These are phyloP conservation scores for Platycercus adscitus DNA, from an alignment of 2,113 vertebrate genomes.

Conservation along the genomic window DNA sequence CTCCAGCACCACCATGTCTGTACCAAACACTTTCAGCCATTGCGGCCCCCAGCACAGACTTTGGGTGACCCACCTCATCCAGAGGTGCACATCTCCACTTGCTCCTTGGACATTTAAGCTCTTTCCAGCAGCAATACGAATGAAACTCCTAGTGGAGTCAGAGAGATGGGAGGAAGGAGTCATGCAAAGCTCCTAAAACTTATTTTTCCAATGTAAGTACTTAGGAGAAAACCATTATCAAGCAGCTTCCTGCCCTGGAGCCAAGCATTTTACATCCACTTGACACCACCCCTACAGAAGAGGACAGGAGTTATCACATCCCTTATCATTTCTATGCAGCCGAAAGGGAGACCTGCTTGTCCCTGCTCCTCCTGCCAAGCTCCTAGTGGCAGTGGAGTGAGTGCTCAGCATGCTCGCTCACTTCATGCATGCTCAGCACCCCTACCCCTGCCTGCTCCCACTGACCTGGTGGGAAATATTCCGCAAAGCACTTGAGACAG, in stretches of 20 bases:
- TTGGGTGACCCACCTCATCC: background rate
- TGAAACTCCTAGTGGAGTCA: fast-evolving
- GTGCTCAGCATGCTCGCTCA: too few species aligned
- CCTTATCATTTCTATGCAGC: background rate
- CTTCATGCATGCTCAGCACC: background rate
- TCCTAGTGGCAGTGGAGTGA: fast-evolving
- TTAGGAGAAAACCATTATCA: background rate
- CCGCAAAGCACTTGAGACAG: background rate
- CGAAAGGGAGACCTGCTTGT: background rate
- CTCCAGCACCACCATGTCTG: background rate
- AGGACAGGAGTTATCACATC: background rate
- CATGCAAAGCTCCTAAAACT: fast-evolving
- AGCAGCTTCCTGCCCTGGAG: background rate
- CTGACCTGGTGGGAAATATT: fast-evolving
- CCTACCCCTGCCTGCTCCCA: background rate
- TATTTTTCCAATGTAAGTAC: background rate
- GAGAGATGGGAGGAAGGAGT: background rate
- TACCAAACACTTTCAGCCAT: fast-evolving
- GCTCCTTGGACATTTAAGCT: fast-evolving
- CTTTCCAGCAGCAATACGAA: background rate
- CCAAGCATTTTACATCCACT: background rate
- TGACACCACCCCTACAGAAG: background rate
- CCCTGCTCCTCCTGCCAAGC: background rate
- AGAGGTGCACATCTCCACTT: background rate
- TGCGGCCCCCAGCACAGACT: background rate